phyloP scores from a whole-genome alignment of 35 echinoderm and acorn worm species.

The Diadema setosum region DNA sequence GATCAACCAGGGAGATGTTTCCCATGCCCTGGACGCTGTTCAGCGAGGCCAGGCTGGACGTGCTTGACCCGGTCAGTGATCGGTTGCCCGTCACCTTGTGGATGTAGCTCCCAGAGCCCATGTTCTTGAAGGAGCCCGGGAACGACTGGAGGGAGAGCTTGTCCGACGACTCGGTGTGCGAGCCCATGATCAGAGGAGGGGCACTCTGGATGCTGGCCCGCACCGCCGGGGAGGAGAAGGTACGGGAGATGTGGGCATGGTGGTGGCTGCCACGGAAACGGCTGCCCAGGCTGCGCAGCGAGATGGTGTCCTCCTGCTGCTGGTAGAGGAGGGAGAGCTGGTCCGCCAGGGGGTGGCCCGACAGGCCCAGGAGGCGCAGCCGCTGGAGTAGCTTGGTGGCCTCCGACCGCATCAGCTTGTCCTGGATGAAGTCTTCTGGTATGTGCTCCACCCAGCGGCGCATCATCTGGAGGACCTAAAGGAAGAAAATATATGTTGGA shows the following conservation, averaged over 20 bases:
- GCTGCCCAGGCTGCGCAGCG: not conserved
- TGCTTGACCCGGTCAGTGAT: not conserved
- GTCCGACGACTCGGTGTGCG: not conserved
- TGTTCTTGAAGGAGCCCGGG: constrained; percentile 3
- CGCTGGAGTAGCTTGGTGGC: constrained; percentile 24
- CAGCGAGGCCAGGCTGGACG: constrained; percentile 8
- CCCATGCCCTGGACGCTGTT: constrained; percentile 23
- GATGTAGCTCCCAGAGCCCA: constrained; percentile 16
- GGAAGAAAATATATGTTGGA: too few relatives aligned
- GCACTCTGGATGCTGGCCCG: constrained; percentile 18
- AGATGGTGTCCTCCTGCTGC: constrained; percentile 18
- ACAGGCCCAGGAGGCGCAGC: constrained; percentile 1
- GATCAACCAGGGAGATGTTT: not conserved
- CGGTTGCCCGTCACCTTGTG: constrained; percentile 2
- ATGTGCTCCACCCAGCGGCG: constrained; percentile 35
- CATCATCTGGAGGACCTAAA: constrained; percentile 28
- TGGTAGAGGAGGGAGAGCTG: constrained; percentile 17
- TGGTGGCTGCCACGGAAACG: not conserved
- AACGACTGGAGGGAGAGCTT: constrained; percentile 10
- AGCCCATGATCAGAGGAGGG: constrained; percentile 3
- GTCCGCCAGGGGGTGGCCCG: constrained; percentile 6
- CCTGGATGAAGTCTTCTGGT: constrained; percentile 39
- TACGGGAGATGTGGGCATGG: constrained; percentile 9
- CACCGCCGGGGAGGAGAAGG: not conserved
- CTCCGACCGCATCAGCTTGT: constrained; percentile 32